A percentile compares a stretch with the other conserved stretches of the same genome.
Conservation (phyloP, 1,140 invertebrate species). For the Lordiphosa collinella region DNA sequence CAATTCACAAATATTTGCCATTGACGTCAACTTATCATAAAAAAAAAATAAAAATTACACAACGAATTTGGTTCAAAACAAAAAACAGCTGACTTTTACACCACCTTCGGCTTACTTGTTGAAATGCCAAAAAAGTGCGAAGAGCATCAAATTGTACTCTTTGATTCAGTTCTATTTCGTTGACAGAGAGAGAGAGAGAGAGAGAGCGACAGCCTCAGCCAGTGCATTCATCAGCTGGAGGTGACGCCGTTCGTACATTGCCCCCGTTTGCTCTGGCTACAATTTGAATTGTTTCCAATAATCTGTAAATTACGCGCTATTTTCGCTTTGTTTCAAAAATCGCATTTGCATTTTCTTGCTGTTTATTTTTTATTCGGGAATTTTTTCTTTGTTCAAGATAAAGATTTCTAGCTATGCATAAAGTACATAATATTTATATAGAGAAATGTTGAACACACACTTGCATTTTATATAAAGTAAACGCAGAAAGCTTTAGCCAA, state of each 20-base stretch:
- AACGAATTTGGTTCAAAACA: slow-evolving; percentile 51
- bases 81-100: slow-evolving; percentile 67
- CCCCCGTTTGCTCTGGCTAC: slow-evolving; percentile 27
- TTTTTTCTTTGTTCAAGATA: slow-evolving; percentile 44
- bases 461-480: background rate
- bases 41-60: slow-evolving; percentile 42
- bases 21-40: slow-evolving; percentile 2
- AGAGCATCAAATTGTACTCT: background rate
- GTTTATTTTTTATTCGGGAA: slow-evolving; percentile 19
- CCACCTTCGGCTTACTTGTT: slow-evolving; percentile 25
- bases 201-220: slow-evolving; percentile 9
- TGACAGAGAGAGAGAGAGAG: background rate
- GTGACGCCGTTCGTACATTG: slow-evolving; percentile 48
- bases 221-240: slow-evolving; percentile 52
- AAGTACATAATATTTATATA: background rate
- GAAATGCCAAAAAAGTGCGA: slow-evolving; percentile 12
- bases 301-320: slow-evolving; percentile 19
- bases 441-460: background rate
- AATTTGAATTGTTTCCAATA: slow-evolving; percentile 37
- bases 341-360: slow-evolving; percentile 15
- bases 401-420: background rate
- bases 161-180: too few relatives aligned
- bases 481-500: slow-evolving; percentile 2
- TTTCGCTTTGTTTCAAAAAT: slow-evolving; percentile 34
- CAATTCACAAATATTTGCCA: background rate